A percentile compares a stretch with the other conserved stretches of the same genome.
Evolutionary conservation across 2,888 invertebrate genomes (phyloP).

Genomic region (Zygothrica quintamaculata): DNA sequence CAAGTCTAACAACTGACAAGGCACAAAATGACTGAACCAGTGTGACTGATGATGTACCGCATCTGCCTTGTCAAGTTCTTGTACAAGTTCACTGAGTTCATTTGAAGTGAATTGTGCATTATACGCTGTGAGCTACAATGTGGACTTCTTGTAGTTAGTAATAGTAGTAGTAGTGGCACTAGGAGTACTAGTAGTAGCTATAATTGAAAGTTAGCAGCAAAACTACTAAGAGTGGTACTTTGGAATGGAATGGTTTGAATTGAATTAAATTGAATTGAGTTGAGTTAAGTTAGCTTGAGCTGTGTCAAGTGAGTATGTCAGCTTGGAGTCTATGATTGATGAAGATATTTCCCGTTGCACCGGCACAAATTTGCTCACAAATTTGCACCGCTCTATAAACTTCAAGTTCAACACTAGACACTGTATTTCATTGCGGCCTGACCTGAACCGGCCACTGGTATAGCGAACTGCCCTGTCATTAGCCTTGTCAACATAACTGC

Average conservation of each 20-base stretch:
- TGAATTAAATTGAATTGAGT: constrained; percentile 29
- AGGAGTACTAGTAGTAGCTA: constrained; percentile 70
- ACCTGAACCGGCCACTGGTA: background rate
- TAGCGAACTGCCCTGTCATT: constrained; percentile 4
- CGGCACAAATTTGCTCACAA: constrained; percentile 42
- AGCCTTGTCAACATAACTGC: constrained; percentile 37
- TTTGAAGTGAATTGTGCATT: constrained; percentile 1
- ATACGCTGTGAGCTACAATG: constrained; percentile 43
- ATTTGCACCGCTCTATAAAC: constrained; percentile 54
- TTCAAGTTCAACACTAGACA: constrained; percentile 7
- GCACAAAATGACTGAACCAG: constrained; percentile 26
- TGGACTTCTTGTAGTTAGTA: constrained; percentile 74
- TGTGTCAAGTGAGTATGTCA: constrained; percentile 67
- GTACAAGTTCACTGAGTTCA: background rate
- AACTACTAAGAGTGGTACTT: constrained; percentile 30
- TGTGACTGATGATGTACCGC: constrained; percentile 29
- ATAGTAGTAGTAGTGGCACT: too few relatives aligned
- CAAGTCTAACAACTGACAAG: constrained; percentile 33
- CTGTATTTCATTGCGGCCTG: constrained; percentile 5
- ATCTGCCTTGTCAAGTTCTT: constrained; percentile 15
- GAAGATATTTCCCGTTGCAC: constrained; percentile 76
- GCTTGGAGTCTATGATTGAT: constrained; percentile 71
- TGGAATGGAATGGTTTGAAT: constrained; percentile 40
- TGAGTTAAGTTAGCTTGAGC: constrained; percentile 56
- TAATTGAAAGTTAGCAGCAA: constrained; percentile 78